A percentile compares a stretch with the other conserved stretches of the same genome.
phyloP scores from a whole-genome alignment of 1,140 invertebrate genomes.

The Hestina assimilis region DNA sequence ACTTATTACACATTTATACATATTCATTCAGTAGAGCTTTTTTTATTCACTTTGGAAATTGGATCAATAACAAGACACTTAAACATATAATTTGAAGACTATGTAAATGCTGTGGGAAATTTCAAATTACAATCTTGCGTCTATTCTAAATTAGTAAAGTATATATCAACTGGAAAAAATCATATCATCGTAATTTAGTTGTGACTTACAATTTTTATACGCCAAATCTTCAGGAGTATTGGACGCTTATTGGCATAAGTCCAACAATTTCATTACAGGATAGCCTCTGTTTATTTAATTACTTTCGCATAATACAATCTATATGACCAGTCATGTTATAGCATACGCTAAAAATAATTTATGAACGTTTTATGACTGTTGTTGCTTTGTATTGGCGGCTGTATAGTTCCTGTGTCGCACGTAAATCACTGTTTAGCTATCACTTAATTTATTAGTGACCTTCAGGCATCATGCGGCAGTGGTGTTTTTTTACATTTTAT shows the following conservation, averaged over 20 bases:
- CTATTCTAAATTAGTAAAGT: too few relatives aligned
- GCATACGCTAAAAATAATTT: not conserved
- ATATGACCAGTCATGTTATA: not conserved
- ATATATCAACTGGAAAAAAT: too few relatives aligned
- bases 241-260: constrained; percentile 27
- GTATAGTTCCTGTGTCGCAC: not conserved
- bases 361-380: not conserved
- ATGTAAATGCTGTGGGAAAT: too few relatives aligned
- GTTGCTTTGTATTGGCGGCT: not conserved
- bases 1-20: too few relatives aligned
- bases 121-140: too few relatives aligned
- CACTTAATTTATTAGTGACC: constrained; percentile 15
- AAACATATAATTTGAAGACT: too few relatives aligned
- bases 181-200: too few relatives aligned
- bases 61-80: too few relatives aligned
- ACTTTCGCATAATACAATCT: constrained; percentile 3
- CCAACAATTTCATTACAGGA: constrained; percentile 32
- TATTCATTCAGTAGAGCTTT: too few relatives aligned
- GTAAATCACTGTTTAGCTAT: constrained; percentile 10
- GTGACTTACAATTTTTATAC: not conserved
- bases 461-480: constrained; percentile 9
- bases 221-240: constrained; percentile 13
- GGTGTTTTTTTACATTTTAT: constrained; percentile 36
- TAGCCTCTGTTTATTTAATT: constrained; percentile 25
- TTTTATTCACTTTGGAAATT: too few relatives aligned